Conservation (phyloP, 2,888 invertebrate genomes). For the Mamestra brassicae region DNA sequence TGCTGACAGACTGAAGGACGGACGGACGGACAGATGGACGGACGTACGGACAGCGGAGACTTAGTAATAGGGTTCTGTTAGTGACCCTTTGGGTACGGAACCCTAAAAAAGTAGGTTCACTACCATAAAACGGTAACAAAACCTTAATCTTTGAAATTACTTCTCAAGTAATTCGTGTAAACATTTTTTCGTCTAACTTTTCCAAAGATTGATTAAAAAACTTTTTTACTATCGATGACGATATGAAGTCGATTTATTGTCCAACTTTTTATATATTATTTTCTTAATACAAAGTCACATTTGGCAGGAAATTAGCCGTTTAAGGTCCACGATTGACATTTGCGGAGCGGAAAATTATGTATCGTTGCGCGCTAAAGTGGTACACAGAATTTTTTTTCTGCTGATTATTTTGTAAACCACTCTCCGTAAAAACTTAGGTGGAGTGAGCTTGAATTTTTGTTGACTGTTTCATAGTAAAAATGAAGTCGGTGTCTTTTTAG, state of each 20-base stretch:
- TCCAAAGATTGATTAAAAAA: slow-evolving; percentile 71
- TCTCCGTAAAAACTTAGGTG: no score
- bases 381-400: neutral
- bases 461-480: no score
- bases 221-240: slow-evolving; percentile 68
- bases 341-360: slow-evolving; percentile 69
- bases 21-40: no score
- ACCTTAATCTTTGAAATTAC: slow-evolving; percentile 63
- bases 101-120: slow-evolving; percentile 2
- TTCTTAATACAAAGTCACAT: slow-evolving; percentile 69
- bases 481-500: no score
- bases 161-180: slow-evolving; percentile 63
- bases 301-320: slow-evolving; percentile 71
- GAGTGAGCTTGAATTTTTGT: no score
- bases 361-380: slow-evolving; percentile 51
- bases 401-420: no score
- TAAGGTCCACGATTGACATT: slow-evolving; percentile 69
- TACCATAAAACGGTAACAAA: slow-evolving; percentile 54
- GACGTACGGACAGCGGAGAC: no score
- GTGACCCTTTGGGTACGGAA: no score
- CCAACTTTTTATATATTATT: slow-evolving; percentile 64
- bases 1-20: no score
- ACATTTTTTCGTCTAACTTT: slow-evolving; percentile 60
- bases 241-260: slow-evolving; percentile 63
- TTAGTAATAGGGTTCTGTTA: no score